Evolutionary conservation across 2,113 vertebrate genomes (phyloP).

Genomic region (Ranitomeya imitator): DNA sequence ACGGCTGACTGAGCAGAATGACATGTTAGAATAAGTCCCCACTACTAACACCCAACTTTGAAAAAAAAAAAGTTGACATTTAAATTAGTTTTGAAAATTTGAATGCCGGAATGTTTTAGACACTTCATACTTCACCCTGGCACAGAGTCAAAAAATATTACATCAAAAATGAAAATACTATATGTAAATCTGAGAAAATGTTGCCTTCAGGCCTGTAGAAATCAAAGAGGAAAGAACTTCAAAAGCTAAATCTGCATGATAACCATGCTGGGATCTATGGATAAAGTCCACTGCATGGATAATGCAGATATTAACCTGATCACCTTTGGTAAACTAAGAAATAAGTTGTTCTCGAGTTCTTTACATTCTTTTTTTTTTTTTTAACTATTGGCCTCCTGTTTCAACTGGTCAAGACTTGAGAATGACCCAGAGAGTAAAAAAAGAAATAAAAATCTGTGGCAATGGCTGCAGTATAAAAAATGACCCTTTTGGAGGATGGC

Average conservation of each 20-base stretch:
- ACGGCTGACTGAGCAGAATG: constrained; percentile 43
- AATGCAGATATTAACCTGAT: constrained; percentile 12
- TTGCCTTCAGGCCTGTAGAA: constrained; percentile 4
- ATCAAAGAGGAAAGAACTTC: not conserved
- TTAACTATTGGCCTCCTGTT: not conserved
- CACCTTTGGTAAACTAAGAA: not conserved
- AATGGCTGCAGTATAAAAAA: not conserved
- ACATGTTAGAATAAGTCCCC: constrained; percentile 32
- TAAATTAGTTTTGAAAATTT: constrained; percentile 51
- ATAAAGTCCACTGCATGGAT: not conserved
- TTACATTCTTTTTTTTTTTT: not conserved
- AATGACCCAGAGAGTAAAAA: not conserved
- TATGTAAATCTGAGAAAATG: constrained; percentile 12
- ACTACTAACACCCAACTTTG: not conserved
- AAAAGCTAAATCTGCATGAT: constrained; percentile 12
- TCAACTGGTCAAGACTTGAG: not conserved
- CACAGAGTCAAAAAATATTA: constrained; percentile 43
- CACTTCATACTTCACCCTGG: constrained; percentile 39
- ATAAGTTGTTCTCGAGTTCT: not conserved
- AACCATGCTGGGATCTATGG: constrained; percentile 8
- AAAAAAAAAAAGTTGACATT: constrained; percentile 45
- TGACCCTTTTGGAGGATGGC: not conserved
- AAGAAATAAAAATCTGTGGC: not conserved
- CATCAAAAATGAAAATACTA: constrained; percentile 33
- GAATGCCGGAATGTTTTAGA: constrained; percentile 44